Conservation (phyloP, 2,888 invertebrate genomes). For the Argyresthia goedartella region DNA sequence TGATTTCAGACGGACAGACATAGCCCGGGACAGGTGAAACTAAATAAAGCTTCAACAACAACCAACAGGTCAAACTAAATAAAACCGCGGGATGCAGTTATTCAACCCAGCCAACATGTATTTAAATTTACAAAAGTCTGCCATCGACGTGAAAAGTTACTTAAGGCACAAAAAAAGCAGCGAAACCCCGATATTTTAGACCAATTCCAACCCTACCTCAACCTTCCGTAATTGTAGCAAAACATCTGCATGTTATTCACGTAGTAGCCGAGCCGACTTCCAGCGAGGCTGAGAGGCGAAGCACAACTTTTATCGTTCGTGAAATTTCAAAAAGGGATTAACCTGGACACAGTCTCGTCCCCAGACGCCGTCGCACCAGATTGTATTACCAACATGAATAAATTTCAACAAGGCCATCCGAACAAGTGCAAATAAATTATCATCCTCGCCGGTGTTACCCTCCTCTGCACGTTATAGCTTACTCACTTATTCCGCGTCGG, state of each 20-base stretch:
- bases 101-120: no score
- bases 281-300: background rate
- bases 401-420: slow-evolving; percentile 31
- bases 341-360: slow-evolving; percentile 23
- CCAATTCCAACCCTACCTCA: no score
- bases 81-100: no score
- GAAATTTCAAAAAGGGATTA: slow-evolving; percentile 51
- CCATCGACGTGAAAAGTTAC: no score
- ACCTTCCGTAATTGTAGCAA: no score
- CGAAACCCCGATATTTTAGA: no score
- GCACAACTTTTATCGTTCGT: slow-evolving; percentile 15
- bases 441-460: slow-evolving; percentile 10
- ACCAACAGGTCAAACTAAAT: no score
- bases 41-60: no score
- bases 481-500: background rate
- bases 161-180: no score
- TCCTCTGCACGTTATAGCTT: background rate
- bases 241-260: background rate
- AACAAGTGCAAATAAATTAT: slow-evolving; percentile 26
- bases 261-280: background rate
- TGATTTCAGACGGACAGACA: no score
- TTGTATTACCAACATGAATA: slow-evolving; percentile 66
- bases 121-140: no score
- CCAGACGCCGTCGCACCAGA: slow-evolving; percentile 42
- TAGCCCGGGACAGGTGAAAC: no score